A percentile compares a stretch with the other conserved stretches of the same genome.
Evolutionary conservation across 2,888 invertebrate species (phyloP).

Genomic region (Zygaena filipendulae): DNA sequence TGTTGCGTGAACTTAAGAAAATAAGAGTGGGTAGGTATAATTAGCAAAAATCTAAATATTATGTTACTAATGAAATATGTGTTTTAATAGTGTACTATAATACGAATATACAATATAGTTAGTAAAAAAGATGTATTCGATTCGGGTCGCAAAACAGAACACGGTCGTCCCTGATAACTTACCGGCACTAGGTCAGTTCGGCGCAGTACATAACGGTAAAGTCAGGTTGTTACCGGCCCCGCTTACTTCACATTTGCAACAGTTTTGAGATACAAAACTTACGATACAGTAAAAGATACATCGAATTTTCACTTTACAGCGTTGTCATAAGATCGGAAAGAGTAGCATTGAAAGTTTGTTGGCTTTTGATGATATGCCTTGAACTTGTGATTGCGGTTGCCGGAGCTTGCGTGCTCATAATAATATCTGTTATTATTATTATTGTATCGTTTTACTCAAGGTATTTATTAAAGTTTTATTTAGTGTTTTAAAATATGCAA

Average conservation of each 20-base stretch:
- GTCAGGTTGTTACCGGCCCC: constrained; percentile 59
- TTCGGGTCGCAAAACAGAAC: constrained; percentile 42
- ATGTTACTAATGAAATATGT: too few relatives aligned
- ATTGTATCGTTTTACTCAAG: too few relatives aligned
- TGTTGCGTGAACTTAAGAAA: too few relatives aligned
- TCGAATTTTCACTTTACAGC: constrained; percentile 30
- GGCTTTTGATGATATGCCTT: constrained; percentile 24
- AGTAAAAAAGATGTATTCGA: constrained; percentile 21
- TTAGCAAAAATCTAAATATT: too few relatives aligned
- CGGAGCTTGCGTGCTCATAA: too few relatives aligned
- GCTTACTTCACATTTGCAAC: constrained; percentile 58
- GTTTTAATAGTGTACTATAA: too few relatives aligned
- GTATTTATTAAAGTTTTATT: too few relatives aligned
- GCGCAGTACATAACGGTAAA: constrained; percentile 63
- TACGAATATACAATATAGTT: not conserved
- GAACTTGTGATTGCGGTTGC: constrained; percentile 38
- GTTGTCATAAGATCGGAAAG: constrained; percentile 21
- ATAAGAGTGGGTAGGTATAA: too few relatives aligned
- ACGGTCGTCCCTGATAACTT: constrained; percentile 55
- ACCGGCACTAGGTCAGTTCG: constrained; percentile 65
- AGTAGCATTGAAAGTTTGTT: constrained; percentile 10
- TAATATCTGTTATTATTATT: too few relatives aligned
- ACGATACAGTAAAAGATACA: too few relatives aligned
- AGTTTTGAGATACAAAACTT: constrained; percentile 38
- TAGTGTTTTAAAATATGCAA: too few relatives aligned